phyloP scores from a whole-genome alignment of 1,140 invertebrate genomes.

The Steinernema khuongi region DNA sequence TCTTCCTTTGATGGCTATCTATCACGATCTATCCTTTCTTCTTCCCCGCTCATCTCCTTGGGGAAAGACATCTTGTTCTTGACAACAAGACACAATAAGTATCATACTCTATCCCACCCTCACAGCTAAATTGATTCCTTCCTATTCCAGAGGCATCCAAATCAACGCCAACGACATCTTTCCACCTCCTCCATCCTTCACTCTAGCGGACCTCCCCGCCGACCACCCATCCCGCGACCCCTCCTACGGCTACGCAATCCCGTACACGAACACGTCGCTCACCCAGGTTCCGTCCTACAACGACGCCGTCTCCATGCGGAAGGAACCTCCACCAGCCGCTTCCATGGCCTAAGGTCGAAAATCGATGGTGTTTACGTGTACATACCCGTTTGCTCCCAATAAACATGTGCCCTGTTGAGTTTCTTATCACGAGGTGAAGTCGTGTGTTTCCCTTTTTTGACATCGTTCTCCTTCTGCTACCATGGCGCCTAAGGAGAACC shows the following conservation, averaged over 20 bases:
- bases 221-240: not conserved
- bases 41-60: too few relatives aligned
- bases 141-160: not conserved
- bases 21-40: too few relatives aligned
- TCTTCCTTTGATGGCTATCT: too few relatives aligned
- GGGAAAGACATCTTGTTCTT: too few relatives aligned
- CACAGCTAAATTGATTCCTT: not conserved
- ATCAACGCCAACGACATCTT: not conserved
- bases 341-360: not conserved
- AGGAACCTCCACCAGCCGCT: not conserved
- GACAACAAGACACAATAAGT: too few relatives aligned
- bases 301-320: not conserved
- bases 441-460: too few relatives aligned
- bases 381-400: not conserved
- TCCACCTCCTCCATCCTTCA: not conserved
- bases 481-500: not conserved
- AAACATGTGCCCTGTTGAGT: too few relatives aligned
- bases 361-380: conserved; percentile 10
- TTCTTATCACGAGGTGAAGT: too few relatives aligned
- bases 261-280: not conserved
- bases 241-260: not conserved
- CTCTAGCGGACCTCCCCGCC: not conserved
- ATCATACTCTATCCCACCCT: too few relatives aligned
- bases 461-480: too few relatives aligned
- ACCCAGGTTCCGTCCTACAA: not conserved